phyloP scores from a whole-genome alignment of 2,797 vertebrate species.

The Philypnodon macrostomus region DNA sequence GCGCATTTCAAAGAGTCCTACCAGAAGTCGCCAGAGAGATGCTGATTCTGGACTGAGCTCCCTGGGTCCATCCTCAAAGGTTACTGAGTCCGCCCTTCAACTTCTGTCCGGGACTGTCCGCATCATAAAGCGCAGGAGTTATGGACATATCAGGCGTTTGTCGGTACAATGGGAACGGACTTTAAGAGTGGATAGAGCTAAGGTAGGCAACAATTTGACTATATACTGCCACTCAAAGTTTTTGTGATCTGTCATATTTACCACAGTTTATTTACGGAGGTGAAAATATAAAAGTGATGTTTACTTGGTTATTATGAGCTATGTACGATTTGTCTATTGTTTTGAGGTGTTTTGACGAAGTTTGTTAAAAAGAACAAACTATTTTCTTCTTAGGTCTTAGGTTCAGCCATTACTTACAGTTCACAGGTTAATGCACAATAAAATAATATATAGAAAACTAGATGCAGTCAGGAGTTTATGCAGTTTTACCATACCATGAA shows the following conservation, averaged over 20 bases:
- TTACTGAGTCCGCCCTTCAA: slow-evolving; percentile 30
- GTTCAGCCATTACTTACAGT: too few species aligned
- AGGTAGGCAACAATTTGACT: slow-evolving; percentile 30
- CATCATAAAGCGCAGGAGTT: slow-evolving; percentile 19
- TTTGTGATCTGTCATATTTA: neutral
- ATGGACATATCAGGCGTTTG: neutral
- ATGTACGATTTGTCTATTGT: too few species aligned
- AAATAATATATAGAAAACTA: too few species aligned
- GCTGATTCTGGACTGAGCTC: neutral
- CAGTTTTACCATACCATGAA: too few species aligned
- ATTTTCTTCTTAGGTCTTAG: too few species aligned
- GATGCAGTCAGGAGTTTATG: too few species aligned
- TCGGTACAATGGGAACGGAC: slow-evolving; percentile 10
- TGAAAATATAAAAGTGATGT: too few species aligned
- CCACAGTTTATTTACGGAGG: too few species aligned
- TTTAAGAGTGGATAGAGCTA: neutral
- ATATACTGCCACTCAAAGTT: neutral
- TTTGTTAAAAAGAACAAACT: too few species aligned
- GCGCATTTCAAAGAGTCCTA: neutral
- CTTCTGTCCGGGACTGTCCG: slow-evolving; percentile 23
- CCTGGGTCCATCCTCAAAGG: slow-evolving; percentile 3
- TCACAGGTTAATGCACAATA: too few species aligned
- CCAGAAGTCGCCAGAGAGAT: neutral
- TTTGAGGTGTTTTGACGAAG: too few species aligned
- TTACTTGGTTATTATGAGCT: too few species aligned